A percentile compares a stretch with the other conserved stretches of the same genome.
These are phyloP conservation scores for Hermodice carunculata DNA, from an alignment of 2,888 invertebrate species.

Conservation along the genomic window DNA sequence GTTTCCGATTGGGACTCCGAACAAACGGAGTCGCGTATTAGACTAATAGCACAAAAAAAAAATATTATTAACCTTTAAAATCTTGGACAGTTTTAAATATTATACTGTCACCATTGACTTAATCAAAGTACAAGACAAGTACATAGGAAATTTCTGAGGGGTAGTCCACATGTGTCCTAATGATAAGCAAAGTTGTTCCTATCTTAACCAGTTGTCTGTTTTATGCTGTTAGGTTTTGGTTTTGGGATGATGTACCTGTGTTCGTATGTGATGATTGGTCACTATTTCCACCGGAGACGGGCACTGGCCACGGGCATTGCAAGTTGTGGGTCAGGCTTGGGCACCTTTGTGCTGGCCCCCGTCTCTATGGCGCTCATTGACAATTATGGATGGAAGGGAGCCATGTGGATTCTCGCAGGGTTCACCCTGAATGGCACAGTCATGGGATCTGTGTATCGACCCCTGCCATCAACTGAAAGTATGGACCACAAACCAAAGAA, in stretches of 20 bases:
- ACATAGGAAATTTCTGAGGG: too few relatives aligned
- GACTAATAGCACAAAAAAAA: too few relatives aligned
- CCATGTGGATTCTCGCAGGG: constrained; percentile 73
- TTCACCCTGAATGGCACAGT: constrained; percentile 82
- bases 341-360: constrained; percentile 33
- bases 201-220: too few relatives aligned
- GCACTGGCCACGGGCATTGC: constrained; percentile 34
- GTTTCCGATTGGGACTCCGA: too few relatives aligned
- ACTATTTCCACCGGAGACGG: constrained; percentile 33
- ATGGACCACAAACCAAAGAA: too few relatives aligned
- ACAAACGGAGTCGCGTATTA: too few relatives aligned
- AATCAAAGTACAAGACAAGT: background rate
- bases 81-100: too few relatives aligned
- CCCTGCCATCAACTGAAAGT: constrained; percentile 72
- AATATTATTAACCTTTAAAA: too few relatives aligned
- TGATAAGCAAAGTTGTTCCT: too few relatives aligned
- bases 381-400: constrained; percentile 28
- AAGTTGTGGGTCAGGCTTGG: constrained; percentile 37
- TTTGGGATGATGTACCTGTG: constrained; percentile 41
- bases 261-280: constrained; percentile 36
- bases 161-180: too few relatives aligned
- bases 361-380: constrained; percentile 26
- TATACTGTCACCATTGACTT: too few relatives aligned
- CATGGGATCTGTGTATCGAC: constrained; percentile 85
- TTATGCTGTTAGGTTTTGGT: constrained; percentile 30